These are phyloP conservation scores for Prietella phreatophila DNA, from an alignment of 2,113 vertebrate species.

Conservation along the genomic window DNA sequence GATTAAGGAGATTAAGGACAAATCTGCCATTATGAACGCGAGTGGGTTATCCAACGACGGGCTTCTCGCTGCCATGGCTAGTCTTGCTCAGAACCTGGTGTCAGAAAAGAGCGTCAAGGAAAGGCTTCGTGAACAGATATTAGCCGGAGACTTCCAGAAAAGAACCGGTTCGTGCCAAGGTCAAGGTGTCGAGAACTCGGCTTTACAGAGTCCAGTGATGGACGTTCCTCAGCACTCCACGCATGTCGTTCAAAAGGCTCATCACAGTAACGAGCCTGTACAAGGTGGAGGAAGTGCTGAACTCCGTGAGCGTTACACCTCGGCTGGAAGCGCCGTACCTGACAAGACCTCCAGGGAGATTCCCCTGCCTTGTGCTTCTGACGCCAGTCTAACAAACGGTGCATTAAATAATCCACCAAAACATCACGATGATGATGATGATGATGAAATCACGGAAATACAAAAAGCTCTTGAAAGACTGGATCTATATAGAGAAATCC, in stretches of 20 bases:
- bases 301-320: neutral
- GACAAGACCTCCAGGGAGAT: neutral
- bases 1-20: slow-evolving; percentile 52
- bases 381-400: slow-evolving; percentile 51
- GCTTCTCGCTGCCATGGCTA: slow-evolving; percentile 49
- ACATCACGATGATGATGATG: slow-evolving; percentile 71
- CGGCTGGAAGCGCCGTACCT: neutral
- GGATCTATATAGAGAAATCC: slow-evolving; percentile 74
- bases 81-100: slow-evolving; percentile 49
- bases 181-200: slow-evolving; percentile 56
- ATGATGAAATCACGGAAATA: slow-evolving; percentile 78
- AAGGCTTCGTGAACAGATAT: slow-evolving; percentile 79
- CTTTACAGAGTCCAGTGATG: slow-evolving; percentile 36
- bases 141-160: slow-evolving; percentile 75
- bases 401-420: slow-evolving; percentile 58
- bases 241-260: slow-evolving; percentile 37
- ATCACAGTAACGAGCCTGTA: slow-evolving; percentile 36
- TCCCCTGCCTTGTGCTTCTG: slow-evolving; percentile 23
- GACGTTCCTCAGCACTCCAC: slow-evolving; percentile 17
- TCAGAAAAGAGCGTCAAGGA: slow-evolving; percentile 75
- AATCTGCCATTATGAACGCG: slow-evolving; percentile 20
- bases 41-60: slow-evolving; percentile 48
- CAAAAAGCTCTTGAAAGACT: slow-evolving; percentile 83
- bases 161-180: slow-evolving; percentile 66
- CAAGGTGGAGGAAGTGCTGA: slow-evolving; percentile 43